Evolutionary conservation across 2,888 invertebrate genomes (phyloP).

Genomic region (Diaperis boleti): DNA sequence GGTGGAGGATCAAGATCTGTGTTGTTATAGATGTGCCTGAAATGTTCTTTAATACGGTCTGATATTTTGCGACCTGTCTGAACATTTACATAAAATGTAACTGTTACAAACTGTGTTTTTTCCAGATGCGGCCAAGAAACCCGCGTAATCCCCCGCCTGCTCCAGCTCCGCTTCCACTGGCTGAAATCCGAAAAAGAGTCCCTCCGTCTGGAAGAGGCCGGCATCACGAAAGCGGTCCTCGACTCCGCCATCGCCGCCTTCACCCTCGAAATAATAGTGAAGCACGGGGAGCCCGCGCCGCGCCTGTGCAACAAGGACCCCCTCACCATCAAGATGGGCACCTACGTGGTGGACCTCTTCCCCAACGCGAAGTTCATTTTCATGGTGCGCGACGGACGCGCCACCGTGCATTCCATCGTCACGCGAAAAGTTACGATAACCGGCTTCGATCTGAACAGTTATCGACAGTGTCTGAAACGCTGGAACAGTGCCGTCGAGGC

Average conservation of each 20-base stretch:
- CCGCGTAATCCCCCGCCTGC: constrained; percentile 94
- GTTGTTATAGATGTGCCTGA: too few species aligned
- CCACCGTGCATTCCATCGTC: constrained; percentile 98
- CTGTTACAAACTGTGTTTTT: too few species aligned
- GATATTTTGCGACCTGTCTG: too few species aligned
- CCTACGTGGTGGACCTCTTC: constrained; percentile 93
- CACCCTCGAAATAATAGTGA: constrained; percentile 94
- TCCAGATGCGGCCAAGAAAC: constrained; percentile 95
- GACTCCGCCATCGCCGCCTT: constrained; percentile 97
- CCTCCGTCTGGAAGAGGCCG: constrained; percentile 91
- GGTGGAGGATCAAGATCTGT: too few species aligned
- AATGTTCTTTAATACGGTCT: too few species aligned
- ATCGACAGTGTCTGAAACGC: constrained; percentile 93
- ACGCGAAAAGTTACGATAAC: constrained; percentile 67
- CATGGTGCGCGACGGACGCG: constrained; percentile 98
- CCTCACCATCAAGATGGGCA: constrained; percentile 95
- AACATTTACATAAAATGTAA: too few species aligned
- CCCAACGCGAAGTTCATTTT: constrained; percentile 98
- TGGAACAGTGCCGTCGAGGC: constrained; percentile 97
- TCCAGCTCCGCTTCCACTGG: constrained; percentile 97
- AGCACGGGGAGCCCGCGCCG: constrained; percentile 95
- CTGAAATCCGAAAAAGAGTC: constrained; percentile 93
- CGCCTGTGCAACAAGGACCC: constrained; percentile 99
- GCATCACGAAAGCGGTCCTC: constrained; percentile 90
- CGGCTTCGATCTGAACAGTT: constrained; percentile 94